A percentile compares a stretch with the other conserved stretches of the same genome.
Evolutionary conservation across 1,140 invertebrate genomes (phyloP).

Genomic region (Monochamus saltuarius): DNA sequence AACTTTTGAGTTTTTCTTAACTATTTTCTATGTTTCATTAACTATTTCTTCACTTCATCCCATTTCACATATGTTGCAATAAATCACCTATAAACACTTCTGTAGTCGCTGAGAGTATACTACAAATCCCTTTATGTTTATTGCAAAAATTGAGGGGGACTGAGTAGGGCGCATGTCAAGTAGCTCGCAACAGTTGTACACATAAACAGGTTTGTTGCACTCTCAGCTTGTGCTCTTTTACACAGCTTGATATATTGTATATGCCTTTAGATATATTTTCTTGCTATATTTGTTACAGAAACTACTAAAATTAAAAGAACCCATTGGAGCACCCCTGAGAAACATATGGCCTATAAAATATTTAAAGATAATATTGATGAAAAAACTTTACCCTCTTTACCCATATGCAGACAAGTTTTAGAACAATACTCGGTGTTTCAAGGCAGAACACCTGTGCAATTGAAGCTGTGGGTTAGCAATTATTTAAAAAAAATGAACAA

Average conservation of each 20-base stretch:
- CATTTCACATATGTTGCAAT: too few relatives aligned
- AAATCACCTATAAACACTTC: too few relatives aligned
- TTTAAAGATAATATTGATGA: neutral
- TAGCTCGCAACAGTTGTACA: too few relatives aligned
- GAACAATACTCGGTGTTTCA: neutral
- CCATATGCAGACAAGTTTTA: neutral
- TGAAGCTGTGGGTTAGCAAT: neutral
- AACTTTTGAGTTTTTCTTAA: neutral
- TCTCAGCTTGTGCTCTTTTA: too few relatives aligned
- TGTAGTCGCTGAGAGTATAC: too few relatives aligned
- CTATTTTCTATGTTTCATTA: neutral
- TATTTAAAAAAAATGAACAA: neutral
- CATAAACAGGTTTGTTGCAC: neutral
- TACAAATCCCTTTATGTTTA: neutral
- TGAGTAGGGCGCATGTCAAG: too few relatives aligned
- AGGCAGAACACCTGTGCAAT: too few relatives aligned
- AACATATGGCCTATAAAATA: neutral
- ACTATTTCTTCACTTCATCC: too few relatives aligned
- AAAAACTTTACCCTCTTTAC: neutral
- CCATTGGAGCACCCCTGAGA: neutral
- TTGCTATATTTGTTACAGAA: too few relatives aligned
- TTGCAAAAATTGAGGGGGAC: neutral
- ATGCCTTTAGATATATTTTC: too few relatives aligned
- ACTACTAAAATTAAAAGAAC: conserved; percentile 3
- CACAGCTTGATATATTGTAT: too few relatives aligned